Evolutionary conservation across 1,140 invertebrate species (phyloP), one percentile per base, ranked within the genome.

Genomic region (Phenacoccus solenopsis): DNA sequence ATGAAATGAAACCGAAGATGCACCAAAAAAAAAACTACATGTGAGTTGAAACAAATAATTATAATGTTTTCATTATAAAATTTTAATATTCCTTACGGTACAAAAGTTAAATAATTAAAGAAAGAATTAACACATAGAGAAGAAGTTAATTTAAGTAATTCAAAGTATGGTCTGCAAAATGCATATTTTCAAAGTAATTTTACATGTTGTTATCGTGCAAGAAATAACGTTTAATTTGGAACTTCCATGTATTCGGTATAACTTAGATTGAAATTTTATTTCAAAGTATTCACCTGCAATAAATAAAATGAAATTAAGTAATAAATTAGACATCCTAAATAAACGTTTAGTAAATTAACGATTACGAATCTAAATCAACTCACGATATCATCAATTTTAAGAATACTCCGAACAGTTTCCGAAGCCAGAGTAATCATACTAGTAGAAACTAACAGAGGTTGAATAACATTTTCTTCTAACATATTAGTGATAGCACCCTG

Each of bases 371-470:
- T n/a, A 69, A 49, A 57, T 70, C 78, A n/a, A 80, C 87, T 88
- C 75, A 92, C 87, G 81, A 99, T 98, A 82, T 99, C 98, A 81
- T 99, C 98, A 76, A 99, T 99, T 82, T 99, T 99, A 71, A 99
- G 84, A 81, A 99, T 98, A 73, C 93, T 94, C 70, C 96, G 86
- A 69, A 99, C 94, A 69, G 95, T 98, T 84, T 99, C 98, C 0
- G 96, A 90, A 72, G 98, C 91, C 71, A 99, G 85, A 70, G 88
- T 94, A 70, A 99, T 90, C 24, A 96, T 94, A 76, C 92, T 96
- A 7, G 88, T 88, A 22, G 94, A 94, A 20, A 99, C 97, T 74
- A 99, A 84, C 72, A 99, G 82, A 10, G 98, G 98, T 79, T 99
- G 98, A 49, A 99, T 86, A 61, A 99, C 97, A 82, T 96, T 94